Evolutionary conservation across 2,888 invertebrate species (phyloP), one percentile per base, ranked within the genome.

Genomic region (Diarsia dahlii): DNA sequence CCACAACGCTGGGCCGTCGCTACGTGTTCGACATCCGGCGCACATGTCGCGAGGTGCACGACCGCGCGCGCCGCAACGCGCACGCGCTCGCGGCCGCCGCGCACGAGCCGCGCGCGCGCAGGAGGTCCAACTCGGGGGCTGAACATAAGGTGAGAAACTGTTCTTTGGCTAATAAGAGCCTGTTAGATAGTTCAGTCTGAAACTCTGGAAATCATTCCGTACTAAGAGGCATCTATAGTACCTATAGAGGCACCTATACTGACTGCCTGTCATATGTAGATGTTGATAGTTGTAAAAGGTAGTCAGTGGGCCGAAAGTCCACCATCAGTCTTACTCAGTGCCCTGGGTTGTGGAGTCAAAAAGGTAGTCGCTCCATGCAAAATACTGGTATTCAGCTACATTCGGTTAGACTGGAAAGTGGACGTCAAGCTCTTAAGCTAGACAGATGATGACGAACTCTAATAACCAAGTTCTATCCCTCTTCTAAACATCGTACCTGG

Each of bases 11-110:
- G 69, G 99, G 99, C 13, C 98, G 98, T 86, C 98, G 98, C 82
- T 99, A 99, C 95, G 98, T 99, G 85, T 99, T 99, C 95, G 99
- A 99, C 95, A 99, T 99, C 87, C 97, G 98, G 72, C 97, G 98
- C 89, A 99, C 99, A 60, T 98, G 98, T 88, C 97, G 98, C 85
- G 99, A 99, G 95, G 98, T 99, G 71, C 98, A 99, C 94, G 99
- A 99, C 96, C 98, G 98, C 91, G 98, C 98, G 1, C 96, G 98
- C 2, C 97, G 99, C 76, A 98, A 97, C 45, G 96, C 98, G 75
- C 98, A 98, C 89, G 95, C 96, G 52, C 94, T 94, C 45, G 96
- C 95, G 70, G 88, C 77, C 93, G 95, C 64, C 63, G 66, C 67
- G 95, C 83, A 74, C 85, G 87, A 74, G 85, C 71, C 88, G 64